Conservation (phyloP, 2,113 vertebrate species). For the Atlantisia rogersi region DNA sequence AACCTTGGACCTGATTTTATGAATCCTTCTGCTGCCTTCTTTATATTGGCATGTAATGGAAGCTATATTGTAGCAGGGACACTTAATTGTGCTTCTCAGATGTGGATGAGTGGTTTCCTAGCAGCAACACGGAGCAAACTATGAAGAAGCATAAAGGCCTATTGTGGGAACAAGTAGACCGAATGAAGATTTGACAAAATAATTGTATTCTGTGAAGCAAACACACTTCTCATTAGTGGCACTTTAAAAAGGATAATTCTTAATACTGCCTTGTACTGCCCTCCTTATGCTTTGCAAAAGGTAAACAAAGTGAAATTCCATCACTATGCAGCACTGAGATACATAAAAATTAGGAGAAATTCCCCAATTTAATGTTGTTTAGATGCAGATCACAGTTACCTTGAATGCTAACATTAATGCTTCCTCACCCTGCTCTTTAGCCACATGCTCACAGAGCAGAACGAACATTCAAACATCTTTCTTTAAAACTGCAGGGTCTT, state of each 20-base stretch:
- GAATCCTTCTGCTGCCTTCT: not conserved
- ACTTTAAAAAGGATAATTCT: not conserved
- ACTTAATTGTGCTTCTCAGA: conserved; percentile 19
- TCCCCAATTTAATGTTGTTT: not conserved
- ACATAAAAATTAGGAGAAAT: not conserved
- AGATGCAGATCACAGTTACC: not conserved
- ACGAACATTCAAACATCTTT: not conserved
- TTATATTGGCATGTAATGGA: not conserved
- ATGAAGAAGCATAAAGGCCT: not conserved
- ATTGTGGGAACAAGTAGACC: not conserved
- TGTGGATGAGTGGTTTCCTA: conserved; percentile 35
- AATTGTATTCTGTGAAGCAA: conserved; percentile 26
- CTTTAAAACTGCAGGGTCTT: not conserved
- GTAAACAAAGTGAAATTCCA: not conserved
- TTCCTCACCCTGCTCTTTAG: not conserved
- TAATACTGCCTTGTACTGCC: not conserved
- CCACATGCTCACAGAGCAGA: not conserved
- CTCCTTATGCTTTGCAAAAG: not conserved
- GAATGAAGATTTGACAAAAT: conserved; percentile 24
- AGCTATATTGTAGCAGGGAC: not conserved
- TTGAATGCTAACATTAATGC: not conserved
- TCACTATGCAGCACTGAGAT: not conserved
- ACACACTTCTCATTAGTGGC: conserved; percentile 40
- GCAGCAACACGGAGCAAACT: conserved; percentile 36
- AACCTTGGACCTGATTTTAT: not conserved